These are phyloP conservation scores for Acanthosepion lycidas DNA, from an alignment of 2,888 invertebrate species.

Conservation along the genomic window DNA sequence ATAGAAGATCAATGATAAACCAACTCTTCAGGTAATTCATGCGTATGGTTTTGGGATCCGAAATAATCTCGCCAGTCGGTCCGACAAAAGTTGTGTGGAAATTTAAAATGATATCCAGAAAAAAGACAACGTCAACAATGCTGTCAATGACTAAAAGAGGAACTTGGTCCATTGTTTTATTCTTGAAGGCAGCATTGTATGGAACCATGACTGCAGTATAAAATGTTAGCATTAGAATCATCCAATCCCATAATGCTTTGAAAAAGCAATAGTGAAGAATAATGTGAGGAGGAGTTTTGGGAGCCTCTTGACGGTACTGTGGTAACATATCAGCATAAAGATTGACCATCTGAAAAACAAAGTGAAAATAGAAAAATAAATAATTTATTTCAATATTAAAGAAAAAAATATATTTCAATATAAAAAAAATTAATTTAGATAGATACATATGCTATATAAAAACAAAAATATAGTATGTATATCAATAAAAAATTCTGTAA, in stretches of 20 bases:
- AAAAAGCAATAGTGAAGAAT: conserved; percentile 99
- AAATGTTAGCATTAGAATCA: conserved; percentile 99
- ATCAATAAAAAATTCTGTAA: too few relatives aligned
- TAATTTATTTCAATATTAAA: too few relatives aligned
- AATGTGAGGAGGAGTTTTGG: conserved; percentile 99
- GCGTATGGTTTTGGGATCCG: conserved; percentile 87
- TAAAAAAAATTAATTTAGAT: too few relatives aligned
- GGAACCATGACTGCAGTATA: conserved; percentile 99
- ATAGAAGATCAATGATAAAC: conserved; percentile 99
- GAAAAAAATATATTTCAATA: too few relatives aligned
- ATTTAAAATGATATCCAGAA: conserved; percentile 99
- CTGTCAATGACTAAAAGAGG: conserved; percentile 78
- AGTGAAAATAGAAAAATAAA: background rate
- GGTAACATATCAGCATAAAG: conserved; percentile 94
- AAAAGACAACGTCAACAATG: conserved; percentile 99
- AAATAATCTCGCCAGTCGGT: conserved; percentile 87
- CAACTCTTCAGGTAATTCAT: conserved; percentile 98
- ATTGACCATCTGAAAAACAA: conserved; percentile 88
- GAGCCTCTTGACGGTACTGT: conserved; percentile 88
- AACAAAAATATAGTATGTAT: too few relatives aligned
- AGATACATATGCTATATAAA: too few relatives aligned
- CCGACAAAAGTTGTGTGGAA: conserved; percentile 99
- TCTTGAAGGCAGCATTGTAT: conserved; percentile 99
- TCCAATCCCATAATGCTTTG: conserved; percentile 99
- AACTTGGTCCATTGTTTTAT: conserved; percentile 84